phyloP scores from a whole-genome alignment of 2,797 vertebrate genomes.

The Gadopsis marmoratus region DNA sequence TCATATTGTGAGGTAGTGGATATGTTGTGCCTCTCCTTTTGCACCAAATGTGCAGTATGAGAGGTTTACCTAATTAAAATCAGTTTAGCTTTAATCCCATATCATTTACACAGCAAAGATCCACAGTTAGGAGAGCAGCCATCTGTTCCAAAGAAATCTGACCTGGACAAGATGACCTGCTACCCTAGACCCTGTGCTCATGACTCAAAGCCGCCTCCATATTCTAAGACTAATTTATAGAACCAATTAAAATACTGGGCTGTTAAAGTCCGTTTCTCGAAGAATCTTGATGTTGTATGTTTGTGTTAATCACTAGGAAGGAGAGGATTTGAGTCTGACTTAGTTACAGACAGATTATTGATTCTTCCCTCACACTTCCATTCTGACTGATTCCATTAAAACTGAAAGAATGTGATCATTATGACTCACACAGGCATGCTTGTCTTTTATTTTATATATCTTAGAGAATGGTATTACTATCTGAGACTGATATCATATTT shows the following conservation, averaged over 20 bases:
- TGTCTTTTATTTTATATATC: background rate
- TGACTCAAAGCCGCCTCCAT: conserved; percentile 5
- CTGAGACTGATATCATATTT: background rate
- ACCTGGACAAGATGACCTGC: conserved; percentile 40
- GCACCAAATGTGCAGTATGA: conserved; percentile 6
- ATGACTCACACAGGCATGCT: background rate
- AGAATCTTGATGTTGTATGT: background rate
- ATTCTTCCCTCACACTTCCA: background rate
- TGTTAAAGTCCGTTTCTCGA: background rate
- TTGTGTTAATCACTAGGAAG: background rate
- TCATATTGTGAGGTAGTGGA: background rate
- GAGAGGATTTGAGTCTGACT: background rate
- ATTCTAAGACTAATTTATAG: background rate
- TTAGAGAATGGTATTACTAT: background rate
- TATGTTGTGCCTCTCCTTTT: background rate
- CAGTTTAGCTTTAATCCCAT: conserved; percentile 61
- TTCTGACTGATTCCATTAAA: background rate
- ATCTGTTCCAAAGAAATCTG: conserved; percentile 69
- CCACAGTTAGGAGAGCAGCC: conserved; percentile 45
- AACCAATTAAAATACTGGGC: background rate
- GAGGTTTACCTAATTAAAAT: conserved; percentile 45
- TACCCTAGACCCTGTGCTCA: conserved; percentile 37
- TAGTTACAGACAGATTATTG: background rate
- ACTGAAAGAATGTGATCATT: background rate
- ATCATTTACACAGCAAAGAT: conserved; percentile 63